phyloP scores from a whole-genome alignment of 2,888 invertebrate species.

The Oscheius sp. region DNA sequence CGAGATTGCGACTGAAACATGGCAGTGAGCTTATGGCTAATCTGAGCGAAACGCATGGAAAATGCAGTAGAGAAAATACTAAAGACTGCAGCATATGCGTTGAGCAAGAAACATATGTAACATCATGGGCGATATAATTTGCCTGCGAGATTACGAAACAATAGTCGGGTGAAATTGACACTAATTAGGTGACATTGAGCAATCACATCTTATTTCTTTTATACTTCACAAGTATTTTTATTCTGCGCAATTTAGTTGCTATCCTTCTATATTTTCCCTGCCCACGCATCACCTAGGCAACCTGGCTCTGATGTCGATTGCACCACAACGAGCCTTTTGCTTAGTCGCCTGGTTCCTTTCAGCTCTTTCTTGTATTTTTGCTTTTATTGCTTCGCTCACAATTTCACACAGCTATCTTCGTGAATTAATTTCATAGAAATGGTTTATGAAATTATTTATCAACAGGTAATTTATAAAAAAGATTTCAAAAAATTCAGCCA shows the following conservation, averaged over 20 bases:
- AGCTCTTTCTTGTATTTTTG: not conserved
- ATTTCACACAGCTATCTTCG: not conserved
- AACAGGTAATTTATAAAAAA: not conserved
- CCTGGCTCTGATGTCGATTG: no score
- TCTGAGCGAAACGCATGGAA: not conserved
- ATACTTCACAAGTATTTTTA: no score
- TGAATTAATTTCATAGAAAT: not conserved
- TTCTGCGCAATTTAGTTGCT: no score
- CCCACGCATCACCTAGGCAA: no score
- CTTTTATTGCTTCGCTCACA: constrained; percentile 6
- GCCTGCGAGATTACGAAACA: no score
- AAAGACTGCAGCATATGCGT: constrained; percentile 1
- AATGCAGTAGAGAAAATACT: not conserved
- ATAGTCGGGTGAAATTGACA: no score
- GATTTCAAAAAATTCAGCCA: constrained; percentile 31
- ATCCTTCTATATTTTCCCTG: no score
- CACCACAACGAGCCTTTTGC: no score
- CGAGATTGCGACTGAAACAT: not conserved
- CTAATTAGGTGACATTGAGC: no score
- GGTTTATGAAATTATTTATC: not conserved
- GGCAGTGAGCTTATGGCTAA: constrained; percentile 5
- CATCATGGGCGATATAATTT: no score
- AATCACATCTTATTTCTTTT: no score
- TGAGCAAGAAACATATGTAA: not conserved
- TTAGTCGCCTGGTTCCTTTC: no score